Base-by-base conservation (phyloP, 1,140 invertebrate genomes). In the Acromyrmex heyeri region DNA sequence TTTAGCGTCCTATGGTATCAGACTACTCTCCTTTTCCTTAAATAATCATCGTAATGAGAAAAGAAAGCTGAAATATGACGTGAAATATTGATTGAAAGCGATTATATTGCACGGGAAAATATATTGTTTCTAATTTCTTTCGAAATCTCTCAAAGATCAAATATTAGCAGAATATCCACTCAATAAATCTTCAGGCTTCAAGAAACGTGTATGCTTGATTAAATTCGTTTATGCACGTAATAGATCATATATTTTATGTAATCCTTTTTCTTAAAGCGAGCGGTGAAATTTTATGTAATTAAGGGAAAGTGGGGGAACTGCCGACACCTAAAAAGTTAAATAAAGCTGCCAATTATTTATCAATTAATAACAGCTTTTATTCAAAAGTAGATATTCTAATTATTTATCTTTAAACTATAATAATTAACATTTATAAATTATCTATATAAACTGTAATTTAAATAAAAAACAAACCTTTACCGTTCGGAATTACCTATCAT, bases 71-170 rank as follows among this genome's bases (percentile, higher is more conserved):
- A 30, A 30, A 55, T 34, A 73, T 57, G 34, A 14, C 10, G 24
- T 12, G 24, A 27, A 50, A n/a, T 34, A 73, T 34, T 7, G 38
- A 12, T n/a, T 44, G 38, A 8, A 8, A 44, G 38, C 38, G 38
- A 50, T 27, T 69, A n/a, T 69, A 18, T 8, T n/a, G 38, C 14
- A 50, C 38, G 0, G 65, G 6, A 27, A 69, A n/a, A 50, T 69
- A 69, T 50, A 12, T 53, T 55, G 16, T 8, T 55, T 4, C n/a
- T 44, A 16, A 7, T 34, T 30, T 48, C 18, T 14, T 3, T 27
- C 7, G 18, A 78, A 50, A 65, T 48, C n/a, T 69, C 59, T 44
- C 10, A 44, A 44, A 44, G 34, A 78, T 65, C 24, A 14, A 48
- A 62, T 38, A 38, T 53, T 30, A 18, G 8, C 8, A 24, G 12